These are phyloP conservation scores for Philopotamus ludificatus DNA, from an alignment of 1,140 invertebrate species.

Conservation along the genomic window DNA sequence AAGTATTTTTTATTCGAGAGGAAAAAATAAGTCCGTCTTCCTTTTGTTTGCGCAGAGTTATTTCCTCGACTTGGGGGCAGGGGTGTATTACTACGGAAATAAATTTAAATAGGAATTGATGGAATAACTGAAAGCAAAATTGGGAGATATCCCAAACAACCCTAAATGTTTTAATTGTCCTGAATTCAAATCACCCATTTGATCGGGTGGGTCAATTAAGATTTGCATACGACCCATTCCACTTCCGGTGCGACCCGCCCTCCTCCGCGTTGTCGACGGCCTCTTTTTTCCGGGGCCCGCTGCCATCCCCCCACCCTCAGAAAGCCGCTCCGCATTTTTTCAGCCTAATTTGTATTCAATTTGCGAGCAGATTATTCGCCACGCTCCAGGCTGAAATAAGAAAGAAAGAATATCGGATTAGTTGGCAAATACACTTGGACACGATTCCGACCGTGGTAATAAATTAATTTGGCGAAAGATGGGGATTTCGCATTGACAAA, in stretches of 20 bases:
- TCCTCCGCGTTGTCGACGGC: background rate
- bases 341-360: constrained; percentile 39
- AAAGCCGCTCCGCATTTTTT: constrained; percentile 18
- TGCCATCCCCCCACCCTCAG: background rate
- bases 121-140: constrained; percentile 9
- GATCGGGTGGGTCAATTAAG: constrained; percentile 37
- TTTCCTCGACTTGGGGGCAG: background rate
- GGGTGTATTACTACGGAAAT: background rate
- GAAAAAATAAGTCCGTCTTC: too few species aligned
- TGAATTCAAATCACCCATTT: constrained; percentile 35
- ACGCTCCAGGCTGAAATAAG: constrained; percentile 29
- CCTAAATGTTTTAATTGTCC: constrained; percentile 34
- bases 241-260: background rate
- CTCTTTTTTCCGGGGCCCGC: background rate
- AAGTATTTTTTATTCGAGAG: too few species aligned
- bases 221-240: constrained; percentile 37
- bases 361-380: constrained; percentile 32
- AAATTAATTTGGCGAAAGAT: constrained; percentile 39
- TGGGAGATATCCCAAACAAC: constrained; percentile 5
- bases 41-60: background rate
- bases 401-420: constrained; percentile 38
- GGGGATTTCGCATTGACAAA: constrained; percentile 40
- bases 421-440: constrained; percentile 30
- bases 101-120: constrained; percentile 8
- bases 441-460: constrained; percentile 14